These are phyloP conservation scores for Periparus ater DNA, from an alignment of 2,797 vertebrate genomes.

Conservation along the genomic window DNA sequence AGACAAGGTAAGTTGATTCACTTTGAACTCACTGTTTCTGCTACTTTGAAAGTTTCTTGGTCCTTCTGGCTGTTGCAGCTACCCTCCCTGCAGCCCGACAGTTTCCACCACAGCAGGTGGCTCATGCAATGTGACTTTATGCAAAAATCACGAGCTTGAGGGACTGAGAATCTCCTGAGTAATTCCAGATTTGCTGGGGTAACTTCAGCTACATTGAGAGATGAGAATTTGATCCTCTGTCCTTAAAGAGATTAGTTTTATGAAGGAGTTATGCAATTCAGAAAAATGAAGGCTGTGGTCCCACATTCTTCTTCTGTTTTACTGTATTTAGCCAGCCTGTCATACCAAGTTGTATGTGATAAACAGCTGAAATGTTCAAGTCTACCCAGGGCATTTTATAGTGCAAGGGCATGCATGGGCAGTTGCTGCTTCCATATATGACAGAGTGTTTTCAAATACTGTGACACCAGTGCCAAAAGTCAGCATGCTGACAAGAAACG, in stretches of 20 bases:
- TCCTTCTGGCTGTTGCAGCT: not conserved
- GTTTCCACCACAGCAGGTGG: not conserved
- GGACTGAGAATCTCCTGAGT: not conserved
- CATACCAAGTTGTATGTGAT: not conserved
- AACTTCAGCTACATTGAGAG: not conserved
- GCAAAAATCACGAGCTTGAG: not conserved
- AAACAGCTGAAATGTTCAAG: not conserved
- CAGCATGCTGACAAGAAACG: not conserved
- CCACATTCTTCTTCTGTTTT: not conserved
- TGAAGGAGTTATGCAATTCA: not conserved
- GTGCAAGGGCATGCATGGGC: not conserved
- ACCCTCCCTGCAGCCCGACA: not conserved
- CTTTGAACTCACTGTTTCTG: not conserved
- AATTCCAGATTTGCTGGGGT: conserved; percentile 7
- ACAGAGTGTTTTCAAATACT: not conserved
- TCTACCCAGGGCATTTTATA: not conserved
- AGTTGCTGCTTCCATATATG: not conserved
- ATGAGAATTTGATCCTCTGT: conserved; percentile 31
- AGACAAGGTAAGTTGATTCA: not conserved
- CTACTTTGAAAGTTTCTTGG: not conserved
- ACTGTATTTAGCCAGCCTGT: conserved; percentile 46
- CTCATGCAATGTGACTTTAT: not conserved
- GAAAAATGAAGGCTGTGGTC: conserved; percentile 27
- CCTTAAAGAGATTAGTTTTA: conserved; percentile 18
- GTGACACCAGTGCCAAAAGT: not conserved